Conservation (phyloP, 2,113 vertebrate species). For the Anser cygnoides region DNA sequence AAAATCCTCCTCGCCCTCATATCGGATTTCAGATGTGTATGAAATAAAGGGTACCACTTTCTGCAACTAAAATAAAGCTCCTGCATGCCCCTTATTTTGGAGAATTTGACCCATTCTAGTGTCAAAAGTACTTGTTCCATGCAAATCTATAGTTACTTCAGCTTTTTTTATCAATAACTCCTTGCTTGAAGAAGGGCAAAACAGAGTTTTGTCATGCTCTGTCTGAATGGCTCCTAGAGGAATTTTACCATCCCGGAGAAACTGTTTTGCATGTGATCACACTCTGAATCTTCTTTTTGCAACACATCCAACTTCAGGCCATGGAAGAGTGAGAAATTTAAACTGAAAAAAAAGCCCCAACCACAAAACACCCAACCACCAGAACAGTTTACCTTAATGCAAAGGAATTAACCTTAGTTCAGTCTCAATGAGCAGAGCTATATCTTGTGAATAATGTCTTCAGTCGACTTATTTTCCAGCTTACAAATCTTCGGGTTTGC, state of each 20-base stretch:
- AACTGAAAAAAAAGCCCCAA: neutral
- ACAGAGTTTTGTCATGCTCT: neutral
- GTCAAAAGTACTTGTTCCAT: neutral
- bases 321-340: neutral
- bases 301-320: neutral
- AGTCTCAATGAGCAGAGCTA: neutral
- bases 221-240: neutral
- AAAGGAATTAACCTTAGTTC: neutral
- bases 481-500: neutral
- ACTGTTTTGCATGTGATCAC: rapidly evolving
- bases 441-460: neutral
- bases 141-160: neutral
- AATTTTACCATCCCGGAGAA: neutral
- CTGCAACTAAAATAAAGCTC: neutral
- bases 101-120: neutral
- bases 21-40: neutral
- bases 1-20: neutral
- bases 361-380: neutral
- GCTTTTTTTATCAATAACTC: neutral
- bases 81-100: neutral
- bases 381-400: neutral
- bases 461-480: neutral
- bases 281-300: neutral
- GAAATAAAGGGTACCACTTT: neutral
- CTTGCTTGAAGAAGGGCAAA: neutral